Conservation (phyloP, 2,797 vertebrate species). For the Anguilla pacifica region DNA sequence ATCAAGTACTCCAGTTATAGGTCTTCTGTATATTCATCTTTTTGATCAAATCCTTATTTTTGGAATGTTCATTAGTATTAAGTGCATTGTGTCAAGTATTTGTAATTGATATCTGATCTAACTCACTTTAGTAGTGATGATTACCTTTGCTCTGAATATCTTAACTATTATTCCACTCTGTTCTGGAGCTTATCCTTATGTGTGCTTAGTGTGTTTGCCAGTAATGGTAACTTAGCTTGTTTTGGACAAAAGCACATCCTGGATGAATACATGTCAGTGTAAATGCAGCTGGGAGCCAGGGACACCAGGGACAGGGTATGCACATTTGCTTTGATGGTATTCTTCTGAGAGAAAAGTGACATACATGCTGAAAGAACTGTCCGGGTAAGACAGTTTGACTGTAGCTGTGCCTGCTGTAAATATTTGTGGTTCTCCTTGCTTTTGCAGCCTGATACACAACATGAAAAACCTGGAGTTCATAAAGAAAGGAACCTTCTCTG, state of each 20-base stretch:
- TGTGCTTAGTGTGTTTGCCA: background rate
- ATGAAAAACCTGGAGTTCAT: slow-evolving; percentile 82
- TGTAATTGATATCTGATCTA: background rate
- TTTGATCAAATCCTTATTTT: background rate
- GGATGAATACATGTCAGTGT: background rate
- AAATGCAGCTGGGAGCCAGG: background rate
- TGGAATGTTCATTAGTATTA: background rate
- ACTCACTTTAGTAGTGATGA: background rate
- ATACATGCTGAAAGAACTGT: background rate
- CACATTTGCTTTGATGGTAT: background rate
- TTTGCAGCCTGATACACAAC: slow-evolving; percentile 80
- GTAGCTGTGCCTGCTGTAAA: background rate
- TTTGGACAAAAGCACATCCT: background rate
- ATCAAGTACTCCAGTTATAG: background rate
- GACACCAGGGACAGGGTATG: background rate
- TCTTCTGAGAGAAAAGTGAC: background rate
- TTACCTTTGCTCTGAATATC: background rate
- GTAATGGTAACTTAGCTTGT: background rate
- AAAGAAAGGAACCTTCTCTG: slow-evolving; percentile 82
- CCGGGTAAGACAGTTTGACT: background rate
- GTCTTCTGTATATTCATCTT: background rate
- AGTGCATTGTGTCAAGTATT: background rate
- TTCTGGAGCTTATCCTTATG: background rate
- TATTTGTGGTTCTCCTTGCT: background rate
- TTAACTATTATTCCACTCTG: background rate